Percentiles rank a stretch among this genome's conserved stretches.
phyloP scores from a whole-genome alignment of 2,113 vertebrate genomes.

The Cervus canadensis region DNA sequence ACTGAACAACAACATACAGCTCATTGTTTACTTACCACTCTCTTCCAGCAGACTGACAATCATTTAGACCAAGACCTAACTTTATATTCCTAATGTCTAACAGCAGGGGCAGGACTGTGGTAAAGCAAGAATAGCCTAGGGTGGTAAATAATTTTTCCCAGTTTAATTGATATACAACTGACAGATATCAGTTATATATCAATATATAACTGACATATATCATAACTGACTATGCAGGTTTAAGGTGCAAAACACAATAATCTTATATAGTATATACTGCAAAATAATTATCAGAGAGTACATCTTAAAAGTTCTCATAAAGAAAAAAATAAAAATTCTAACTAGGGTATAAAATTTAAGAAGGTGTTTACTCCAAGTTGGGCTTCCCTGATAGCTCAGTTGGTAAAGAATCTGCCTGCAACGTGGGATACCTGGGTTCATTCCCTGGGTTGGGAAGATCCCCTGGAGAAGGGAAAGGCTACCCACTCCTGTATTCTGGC shows the following conservation, averaged over 20 bases:
- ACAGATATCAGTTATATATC: background rate
- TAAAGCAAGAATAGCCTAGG: background rate
- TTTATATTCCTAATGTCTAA: background rate
- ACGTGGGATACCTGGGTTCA: background rate
- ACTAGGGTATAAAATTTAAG: background rate
- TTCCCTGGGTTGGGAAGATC: background rate
- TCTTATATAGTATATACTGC: background rate
- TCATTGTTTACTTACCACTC: background rate
- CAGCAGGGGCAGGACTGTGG: background rate
- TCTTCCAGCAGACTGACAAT: background rate
- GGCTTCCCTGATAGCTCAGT: background rate
- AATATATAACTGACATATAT: background rate
- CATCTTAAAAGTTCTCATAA: background rate
- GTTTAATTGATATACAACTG: background rate
- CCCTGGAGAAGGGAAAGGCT: background rate
- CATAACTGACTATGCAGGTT: background rate
- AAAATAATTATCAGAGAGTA: background rate
- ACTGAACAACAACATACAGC: background rate
- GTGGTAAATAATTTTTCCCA: background rate
- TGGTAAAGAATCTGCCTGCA: background rate
- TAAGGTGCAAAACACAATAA: background rate
- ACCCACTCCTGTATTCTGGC: background rate
- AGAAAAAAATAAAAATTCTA: background rate
- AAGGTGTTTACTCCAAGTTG: background rate
- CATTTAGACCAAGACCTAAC: background rate